A percentile compares a stretch with the other conserved stretches of the same genome.
Evolutionary conservation across 2,797 vertebrate genomes (phyloP).

Genomic region (Hephaestus fuliginosus): DNA sequence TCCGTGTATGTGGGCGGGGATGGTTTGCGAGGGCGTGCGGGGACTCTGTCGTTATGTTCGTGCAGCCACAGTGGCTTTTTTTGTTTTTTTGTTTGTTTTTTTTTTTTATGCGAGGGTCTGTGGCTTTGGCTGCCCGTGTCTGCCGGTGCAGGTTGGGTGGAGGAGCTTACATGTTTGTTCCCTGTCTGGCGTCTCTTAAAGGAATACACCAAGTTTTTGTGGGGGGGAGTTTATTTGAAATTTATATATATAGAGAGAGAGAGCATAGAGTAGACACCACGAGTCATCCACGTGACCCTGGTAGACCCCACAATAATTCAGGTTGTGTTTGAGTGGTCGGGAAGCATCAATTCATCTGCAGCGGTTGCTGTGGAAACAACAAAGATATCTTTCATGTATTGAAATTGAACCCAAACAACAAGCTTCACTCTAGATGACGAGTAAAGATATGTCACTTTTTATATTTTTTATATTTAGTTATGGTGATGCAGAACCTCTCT

Average conservation of each 20-base stretch:
- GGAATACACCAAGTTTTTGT: constrained; percentile 59
- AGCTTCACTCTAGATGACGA: background rate
- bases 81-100: background rate
- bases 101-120: background rate
- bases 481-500: background rate
- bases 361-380: constrained; percentile 72
- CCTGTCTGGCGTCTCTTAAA: constrained; percentile 60
- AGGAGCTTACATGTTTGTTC: constrained; percentile 57
- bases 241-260: background rate
- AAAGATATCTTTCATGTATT: constrained; percentile 28
- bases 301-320: background rate
- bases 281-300: constrained; percentile 26
- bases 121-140: constrained; percentile 50
- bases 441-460: background rate
- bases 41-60: constrained; percentile 29
- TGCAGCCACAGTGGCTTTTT: constrained; percentile 7
- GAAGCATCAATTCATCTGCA: constrained; percentile 36
- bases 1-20: constrained; percentile 35
- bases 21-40: constrained; percentile 8
- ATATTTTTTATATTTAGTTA: too few species aligned
- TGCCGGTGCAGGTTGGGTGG: constrained; percentile 32
- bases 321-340: constrained; percentile 15
- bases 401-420: constrained; percentile 25
- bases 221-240: constrained; percentile 34
- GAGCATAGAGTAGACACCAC: background rate